Evolutionary conservation across 1,140 invertebrate genomes (phyloP), one percentile per base, ranked within the genome.

Genomic region (Coelopa frigida): DNA sequence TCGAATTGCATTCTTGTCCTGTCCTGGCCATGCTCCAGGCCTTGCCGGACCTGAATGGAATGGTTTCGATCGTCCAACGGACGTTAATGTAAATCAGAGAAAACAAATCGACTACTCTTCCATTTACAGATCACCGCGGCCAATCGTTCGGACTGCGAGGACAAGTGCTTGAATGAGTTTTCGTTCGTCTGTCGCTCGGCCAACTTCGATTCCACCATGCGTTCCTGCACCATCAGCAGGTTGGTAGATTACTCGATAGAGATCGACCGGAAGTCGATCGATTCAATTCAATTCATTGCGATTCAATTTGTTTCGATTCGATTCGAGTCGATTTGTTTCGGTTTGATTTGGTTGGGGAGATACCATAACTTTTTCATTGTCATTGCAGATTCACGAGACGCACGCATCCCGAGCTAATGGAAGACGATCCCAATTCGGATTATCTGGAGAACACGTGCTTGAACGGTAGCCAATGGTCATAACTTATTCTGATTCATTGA

Each of bases 361-460:
- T n/a, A n/a, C n/a, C n/a, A n/a, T n/a, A n/a, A n/a, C n/a, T n/a
- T n/a, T n/a, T n/a, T n/a, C n/a, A n/a, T n/a, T n/a, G n/a, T n/a
- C n/a, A n/a, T n/a, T n/a, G 23, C 47, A 68, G 81, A 44, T 88
- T 88, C 55, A 93, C 89, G 0, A 73, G 87, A 54, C 75, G 88
- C 54, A 89, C 87, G 1, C 87, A 90, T 67, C 87, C 88, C 0
- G 85, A 87, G 55, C 71, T 90, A 3, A 61, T 89, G 21, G 82
- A 87, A 59, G 85, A 89, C 53, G 87, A 92, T 67, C 81, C 87
- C 2, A 87, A 87, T 66, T 83, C 84, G 2, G 89, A 93, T 67
- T 94, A 94, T 67, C 73, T 92, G 51, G 89, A 94, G 75, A 94
- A 94, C 59, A 89, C 88, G 29, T 94, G 89, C 64, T 68, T 94